Percentiles rank a stretch among this genome's conserved stretches.
Conservation (phyloP, 1,140 invertebrate genomes). For the Drosophila santomea region DNA sequence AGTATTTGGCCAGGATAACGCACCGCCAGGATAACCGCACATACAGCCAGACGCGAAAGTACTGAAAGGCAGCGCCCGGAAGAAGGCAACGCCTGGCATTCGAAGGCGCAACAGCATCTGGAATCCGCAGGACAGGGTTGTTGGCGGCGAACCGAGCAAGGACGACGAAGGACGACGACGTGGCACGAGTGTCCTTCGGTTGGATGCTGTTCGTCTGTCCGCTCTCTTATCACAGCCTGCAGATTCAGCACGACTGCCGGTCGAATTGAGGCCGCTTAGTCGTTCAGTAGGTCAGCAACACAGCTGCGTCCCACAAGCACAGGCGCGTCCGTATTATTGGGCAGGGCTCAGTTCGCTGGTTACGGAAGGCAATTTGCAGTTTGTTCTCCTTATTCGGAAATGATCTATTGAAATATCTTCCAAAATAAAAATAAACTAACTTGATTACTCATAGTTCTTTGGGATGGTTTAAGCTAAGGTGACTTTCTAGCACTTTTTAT, state of each 20-base stretch:
- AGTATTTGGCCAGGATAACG: constrained; percentile 9
- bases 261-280: constrained; percentile 44
- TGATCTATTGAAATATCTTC: no score
- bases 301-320: constrained; percentile 22
- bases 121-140: constrained; percentile 45
- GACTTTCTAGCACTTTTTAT: no score
- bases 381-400: no score
- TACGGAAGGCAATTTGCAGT: not conserved
- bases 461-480: no score
- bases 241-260: constrained; percentile 54
- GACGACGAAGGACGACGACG: constrained; percentile 17
- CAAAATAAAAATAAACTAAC: no score
- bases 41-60: constrained; percentile 72
- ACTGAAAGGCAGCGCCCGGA: constrained; percentile 66
- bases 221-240: constrained; percentile 26
- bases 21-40: constrained; percentile 63
- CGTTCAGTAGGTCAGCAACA: constrained; percentile 79
- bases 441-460: no score
- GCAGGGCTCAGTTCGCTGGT: not conserved
- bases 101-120: constrained; percentile 72
- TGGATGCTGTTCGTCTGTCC: constrained; percentile 48
- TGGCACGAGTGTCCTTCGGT: constrained; percentile 21
- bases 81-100: constrained; percentile 44
- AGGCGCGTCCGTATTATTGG: not conserved
- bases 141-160: constrained; percentile 27